Evolutionary conservation across 35 echinoderm and acorn worm species (phyloP), one percentile per base, ranked within the genome.

Genomic region (Holothuria glaberrima): DNA sequence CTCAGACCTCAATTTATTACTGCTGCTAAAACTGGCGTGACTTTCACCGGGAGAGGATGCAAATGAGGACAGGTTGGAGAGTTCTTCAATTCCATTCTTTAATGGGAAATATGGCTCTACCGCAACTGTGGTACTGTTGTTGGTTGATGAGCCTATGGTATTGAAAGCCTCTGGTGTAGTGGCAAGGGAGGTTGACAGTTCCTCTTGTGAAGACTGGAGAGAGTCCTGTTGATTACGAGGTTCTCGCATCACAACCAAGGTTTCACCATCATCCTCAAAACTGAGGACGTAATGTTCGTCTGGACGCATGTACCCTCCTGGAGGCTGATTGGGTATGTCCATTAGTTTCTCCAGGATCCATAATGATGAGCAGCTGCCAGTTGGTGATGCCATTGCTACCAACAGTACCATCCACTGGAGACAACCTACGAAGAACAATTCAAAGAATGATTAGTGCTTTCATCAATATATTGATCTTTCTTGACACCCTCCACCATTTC

Each of bases 341-440:
- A 87, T 87, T 62, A 87, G 38, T 62, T 87, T 87, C 85, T 87
- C 85, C 41, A 87, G 63, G 38, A 87, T 87, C 85, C 85, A 87
- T 48, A 87, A 62, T 22, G 85, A 87, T 48, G 85, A 87, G 67
- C 85, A 87, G 50, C 85, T 87, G 22, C 85, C 85, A 31, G 85
- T 69, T 27, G 65, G 85, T 46, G 85, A 87, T 14, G 85, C 61
- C 85, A 87, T 87, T 5, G 57, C 16, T 54, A 54, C 50, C 50
- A 54, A 54, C 12, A 9, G 50, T 54, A 54, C 50, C 50, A 54
- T 54, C 50, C 50, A 54, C 50, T 54, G 50, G 10, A 1, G 50
- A 54, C 50, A 54, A 54, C 50, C 50, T 54, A 54, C 1, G 12
- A 17, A 54, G 50, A 54, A 54, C 50, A 54, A 14, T 5, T 9